Evolutionary conservation across 2,888 invertebrate genomes (phyloP).

Genomic region (Phasia obesa): DNA sequence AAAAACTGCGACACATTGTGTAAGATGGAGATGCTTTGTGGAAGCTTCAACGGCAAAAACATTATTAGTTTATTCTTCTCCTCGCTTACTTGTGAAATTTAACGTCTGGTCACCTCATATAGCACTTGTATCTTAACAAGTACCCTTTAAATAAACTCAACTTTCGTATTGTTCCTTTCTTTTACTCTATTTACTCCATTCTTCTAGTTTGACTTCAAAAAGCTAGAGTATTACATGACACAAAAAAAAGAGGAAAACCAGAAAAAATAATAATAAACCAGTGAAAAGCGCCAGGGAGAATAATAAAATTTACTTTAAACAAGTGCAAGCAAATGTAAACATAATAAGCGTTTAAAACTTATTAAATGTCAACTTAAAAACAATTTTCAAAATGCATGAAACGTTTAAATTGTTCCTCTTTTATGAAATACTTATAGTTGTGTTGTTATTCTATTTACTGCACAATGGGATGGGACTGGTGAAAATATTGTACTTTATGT

Average conservation of each 20-base stretch:
- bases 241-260: background rate
- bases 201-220: conserved; percentile 4
- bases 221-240: background rate
- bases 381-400: conserved; percentile 64
- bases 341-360: conserved; percentile 71
- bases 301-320: conserved; percentile 49
- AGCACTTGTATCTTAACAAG: background rate
- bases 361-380: conserved; percentile 71
- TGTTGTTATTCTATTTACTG: background rate
- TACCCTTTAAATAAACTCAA: background rate
- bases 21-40: too few species aligned
- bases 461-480: background rate
- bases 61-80: too few species aligned
- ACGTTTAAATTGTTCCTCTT: conserved; percentile 45
- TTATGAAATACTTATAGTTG: background rate
- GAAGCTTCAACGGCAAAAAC: background rate
- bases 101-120: background rate
- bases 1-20: too few species aligned
- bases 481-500: too few species aligned
- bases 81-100: too few species aligned
- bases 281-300: background rate
- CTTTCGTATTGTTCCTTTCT: background rate
- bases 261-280: background rate
- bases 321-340: conserved; percentile 65
- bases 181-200: conserved; percentile 6